A percentile compares a stretch with the other conserved stretches of the same genome.
These are phyloP conservation scores for Dipus sagitta DNA, from an alignment of 2,797 vertebrate genomes.

Conservation along the genomic window DNA sequence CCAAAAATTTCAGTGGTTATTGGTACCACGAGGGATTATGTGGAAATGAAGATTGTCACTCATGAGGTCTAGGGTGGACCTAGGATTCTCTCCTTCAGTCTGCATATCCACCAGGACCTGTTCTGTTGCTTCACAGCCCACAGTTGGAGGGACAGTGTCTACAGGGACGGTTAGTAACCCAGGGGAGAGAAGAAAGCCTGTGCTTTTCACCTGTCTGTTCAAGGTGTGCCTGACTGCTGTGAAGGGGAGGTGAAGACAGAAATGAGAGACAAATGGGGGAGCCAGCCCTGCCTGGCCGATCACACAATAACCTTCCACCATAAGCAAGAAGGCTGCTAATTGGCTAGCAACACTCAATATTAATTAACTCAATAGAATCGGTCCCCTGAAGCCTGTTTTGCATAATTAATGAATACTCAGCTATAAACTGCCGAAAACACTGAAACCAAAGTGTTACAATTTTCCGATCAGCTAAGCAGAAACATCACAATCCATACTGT, in stretches of 20 bases:
- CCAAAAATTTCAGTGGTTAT: background rate
- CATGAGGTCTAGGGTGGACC: background rate
- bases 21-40: background rate
- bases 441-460: conserved; percentile 76
- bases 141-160: background rate
- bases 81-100: background rate
- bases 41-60: conserved; percentile 21
- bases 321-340: conserved; percentile 77
- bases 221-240: background rate
- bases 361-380: conserved; percentile 81
- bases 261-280: background rate
- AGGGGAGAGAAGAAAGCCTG: background rate
- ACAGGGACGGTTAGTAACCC: background rate
- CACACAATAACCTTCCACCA: conserved; percentile 18
- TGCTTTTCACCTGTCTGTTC: background rate
- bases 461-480: conserved; percentile 80
- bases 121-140: background rate
- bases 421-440: conserved; percentile 78
- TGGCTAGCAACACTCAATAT: conserved; percentile 74
- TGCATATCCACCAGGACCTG: background rate
- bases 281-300: background rate
- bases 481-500: conserved; percentile 64
- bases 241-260: background rate
- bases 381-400: conserved; percentile 80
- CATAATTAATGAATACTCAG: conserved; percentile 82